phyloP scores from a whole-genome alignment of 2,888 invertebrate species.

The Clitarchus hookeri region DNA sequence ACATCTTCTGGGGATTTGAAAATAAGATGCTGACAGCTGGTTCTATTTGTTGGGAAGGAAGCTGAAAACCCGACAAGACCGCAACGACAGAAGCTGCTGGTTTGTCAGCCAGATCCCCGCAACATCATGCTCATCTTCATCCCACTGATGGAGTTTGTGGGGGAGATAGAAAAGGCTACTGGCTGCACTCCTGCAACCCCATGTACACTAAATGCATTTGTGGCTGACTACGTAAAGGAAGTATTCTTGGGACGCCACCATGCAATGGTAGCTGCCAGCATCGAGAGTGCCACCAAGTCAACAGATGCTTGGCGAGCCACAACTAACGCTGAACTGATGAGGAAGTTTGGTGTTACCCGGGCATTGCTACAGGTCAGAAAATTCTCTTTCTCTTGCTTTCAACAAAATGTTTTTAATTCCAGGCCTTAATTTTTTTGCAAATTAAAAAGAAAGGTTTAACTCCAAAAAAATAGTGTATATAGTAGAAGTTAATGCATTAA shows the following conservation, averaged over 20 bases:
- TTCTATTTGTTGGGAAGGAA: not conserved
- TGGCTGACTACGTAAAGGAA: slow-evolving; percentile 85
- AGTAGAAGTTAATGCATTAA: too few relatives aligned
- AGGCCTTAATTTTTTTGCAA: too few relatives aligned
- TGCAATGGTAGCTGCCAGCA: slow-evolving; percentile 64
- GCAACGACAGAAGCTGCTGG: slow-evolving; percentile 63
- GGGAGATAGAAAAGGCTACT: slow-evolving; percentile 77
- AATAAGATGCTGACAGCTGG: too few relatives aligned
- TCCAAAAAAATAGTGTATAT: too few relatives aligned
- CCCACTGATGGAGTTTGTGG: slow-evolving; percentile 79
- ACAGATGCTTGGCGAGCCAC: slow-evolving; percentile 80
- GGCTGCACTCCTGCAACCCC: slow-evolving; percentile 55
- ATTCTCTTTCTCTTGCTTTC: not conserved
- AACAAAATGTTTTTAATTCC: not conserved
- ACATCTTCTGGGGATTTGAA: too few relatives aligned
- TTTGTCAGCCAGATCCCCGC: slow-evolving; percentile 76
- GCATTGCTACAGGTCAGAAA: slow-evolving; percentile 66
- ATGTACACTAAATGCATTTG: slow-evolving; percentile 80
- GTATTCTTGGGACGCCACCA: slow-evolving; percentile 82
- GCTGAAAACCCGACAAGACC: slow-evolving; percentile 22
- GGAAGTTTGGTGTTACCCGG: slow-evolving; percentile 63
- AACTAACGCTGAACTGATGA: slow-evolving; percentile 69
- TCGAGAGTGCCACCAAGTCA: slow-evolving; percentile 73
- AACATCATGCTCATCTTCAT: slow-evolving; percentile 80
- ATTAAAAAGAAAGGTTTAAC: too few relatives aligned